Conservation (phyloP, 1,140 invertebrate species). For the Trichonephila clavipes region DNA sequence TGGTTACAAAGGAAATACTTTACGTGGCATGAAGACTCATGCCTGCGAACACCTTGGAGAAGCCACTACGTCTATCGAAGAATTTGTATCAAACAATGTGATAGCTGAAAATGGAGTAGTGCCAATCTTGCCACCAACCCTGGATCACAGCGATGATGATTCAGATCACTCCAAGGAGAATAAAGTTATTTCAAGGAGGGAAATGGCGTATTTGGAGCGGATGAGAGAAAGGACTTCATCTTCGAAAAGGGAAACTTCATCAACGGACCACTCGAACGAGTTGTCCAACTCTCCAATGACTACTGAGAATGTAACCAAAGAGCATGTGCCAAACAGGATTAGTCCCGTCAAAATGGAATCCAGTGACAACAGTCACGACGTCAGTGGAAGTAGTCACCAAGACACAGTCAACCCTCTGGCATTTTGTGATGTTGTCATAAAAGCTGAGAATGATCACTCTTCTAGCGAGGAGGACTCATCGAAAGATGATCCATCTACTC, state of each 20-base stretch:
- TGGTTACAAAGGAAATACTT: constrained; percentile 96
- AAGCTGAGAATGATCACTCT: constrained; percentile 52
- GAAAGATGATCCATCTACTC: background rate
- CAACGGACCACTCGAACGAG: background rate
- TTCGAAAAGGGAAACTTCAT: background rate
- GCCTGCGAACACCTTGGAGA: constrained; percentile 96
- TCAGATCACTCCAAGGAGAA: constrained; percentile 69
- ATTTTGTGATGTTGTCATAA: constrained; percentile 65
- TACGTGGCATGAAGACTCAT: constrained; percentile 96
- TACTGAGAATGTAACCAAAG: background rate
- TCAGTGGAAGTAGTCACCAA: background rate
- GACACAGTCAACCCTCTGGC: constrained; percentile 44
- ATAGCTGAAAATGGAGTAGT: constrained; percentile 46
- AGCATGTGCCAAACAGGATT: background rate
- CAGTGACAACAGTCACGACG: constrained; percentile 17
- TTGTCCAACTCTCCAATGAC: background rate
- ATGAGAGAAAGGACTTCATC: background rate
- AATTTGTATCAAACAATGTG: constrained; percentile 90
- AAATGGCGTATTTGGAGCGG: background rate
- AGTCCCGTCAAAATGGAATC: constrained; percentile 26
- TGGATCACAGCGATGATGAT: constrained; percentile 39
- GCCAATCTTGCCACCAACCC: background rate
- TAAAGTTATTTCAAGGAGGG: background rate
- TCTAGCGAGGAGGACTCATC: constrained; percentile 8
- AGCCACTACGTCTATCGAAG: constrained; percentile 90